A percentile compares a stretch with the other conserved stretches of the same genome.
These are phyloP conservation scores for Rotaria socialis DNA, from an alignment of 2,888 invertebrate genomes.

Conservation along the genomic window DNA sequence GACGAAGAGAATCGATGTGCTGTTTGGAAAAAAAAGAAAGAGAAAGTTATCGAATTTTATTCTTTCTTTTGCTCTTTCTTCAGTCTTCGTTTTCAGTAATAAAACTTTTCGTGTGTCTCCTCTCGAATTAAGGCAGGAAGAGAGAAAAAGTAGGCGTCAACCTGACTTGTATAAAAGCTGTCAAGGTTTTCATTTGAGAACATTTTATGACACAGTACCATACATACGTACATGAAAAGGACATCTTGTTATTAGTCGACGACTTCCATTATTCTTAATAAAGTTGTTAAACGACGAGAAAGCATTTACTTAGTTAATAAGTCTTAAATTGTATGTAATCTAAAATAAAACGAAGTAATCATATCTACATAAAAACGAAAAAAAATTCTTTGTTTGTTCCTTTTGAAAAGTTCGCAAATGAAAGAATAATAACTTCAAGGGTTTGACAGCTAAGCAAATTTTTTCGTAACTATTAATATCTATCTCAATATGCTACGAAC, in stretches of 20 bases:
- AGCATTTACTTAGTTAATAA: not conserved
- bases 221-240: not conserved
- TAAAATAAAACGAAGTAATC: constrained; percentile 3
- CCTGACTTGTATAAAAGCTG: not conserved
- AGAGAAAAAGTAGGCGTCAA: not conserved
- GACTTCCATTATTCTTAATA: not conserved
- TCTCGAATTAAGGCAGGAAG: not conserved
- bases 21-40: not conserved
- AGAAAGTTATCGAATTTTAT: not conserved
- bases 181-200: not conserved
- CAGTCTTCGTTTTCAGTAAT: not conserved
- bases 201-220: not conserved
- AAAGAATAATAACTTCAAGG: too few relatives aligned
- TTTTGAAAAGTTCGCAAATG: not conserved
- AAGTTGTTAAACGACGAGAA: not conserved
- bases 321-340: not conserved
- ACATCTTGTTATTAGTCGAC: not conserved
- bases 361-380: not conserved
- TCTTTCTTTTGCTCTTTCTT: not conserved
- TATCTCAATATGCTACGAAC: too few relatives aligned
- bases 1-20: not conserved
- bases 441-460: too few relatives aligned
- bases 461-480: too few relatives aligned
- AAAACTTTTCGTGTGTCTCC: not conserved
- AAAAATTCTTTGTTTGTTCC: not conserved